Conservation (phyloP, 2,797 vertebrate genomes). For the Carcharodon carcharias region DNA sequence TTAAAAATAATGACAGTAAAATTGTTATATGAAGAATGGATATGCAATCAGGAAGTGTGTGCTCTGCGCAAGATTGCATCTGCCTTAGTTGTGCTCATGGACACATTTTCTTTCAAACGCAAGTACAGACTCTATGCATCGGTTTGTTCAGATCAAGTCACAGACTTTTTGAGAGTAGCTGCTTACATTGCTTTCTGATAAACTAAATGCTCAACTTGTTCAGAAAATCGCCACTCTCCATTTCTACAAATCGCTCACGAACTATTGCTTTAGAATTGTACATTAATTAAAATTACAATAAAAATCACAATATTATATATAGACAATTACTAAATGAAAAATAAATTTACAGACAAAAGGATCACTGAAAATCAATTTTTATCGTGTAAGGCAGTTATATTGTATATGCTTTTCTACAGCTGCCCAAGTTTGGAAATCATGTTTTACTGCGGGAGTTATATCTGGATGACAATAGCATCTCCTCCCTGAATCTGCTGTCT, state of each 20-base stretch:
- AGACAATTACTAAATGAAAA: neutral
- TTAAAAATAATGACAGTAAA: neutral
- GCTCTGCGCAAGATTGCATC: neutral
- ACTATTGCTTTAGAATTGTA: neutral
- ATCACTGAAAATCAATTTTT: neutral
- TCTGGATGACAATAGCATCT: constrained; percentile 84
- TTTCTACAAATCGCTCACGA: neutral
- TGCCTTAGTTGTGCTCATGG: neutral
- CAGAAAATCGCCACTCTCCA: neutral
- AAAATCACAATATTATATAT: neutral
- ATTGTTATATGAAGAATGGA: neutral
- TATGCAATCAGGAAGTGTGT: neutral
- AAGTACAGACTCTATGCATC: neutral
- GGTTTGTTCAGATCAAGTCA: neutral
- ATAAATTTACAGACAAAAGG: neutral
- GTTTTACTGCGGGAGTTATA: constrained; percentile 80
- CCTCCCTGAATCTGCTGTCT: constrained; percentile 57
- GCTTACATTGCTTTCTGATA: neutral
- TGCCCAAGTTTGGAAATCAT: constrained; percentile 74
- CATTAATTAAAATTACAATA: neutral
- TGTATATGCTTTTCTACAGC: constrained; percentile 51
- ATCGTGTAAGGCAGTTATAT: neutral
- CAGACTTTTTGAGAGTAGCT: neutral
- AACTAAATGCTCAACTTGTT: neutral
- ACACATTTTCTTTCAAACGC: neutral